Percentiles rank a stretch among this genome's conserved stretches.
Evolutionary conservation across 2,888 invertebrate species (phyloP).

Genomic region (Heliconius ethilla): DNA sequence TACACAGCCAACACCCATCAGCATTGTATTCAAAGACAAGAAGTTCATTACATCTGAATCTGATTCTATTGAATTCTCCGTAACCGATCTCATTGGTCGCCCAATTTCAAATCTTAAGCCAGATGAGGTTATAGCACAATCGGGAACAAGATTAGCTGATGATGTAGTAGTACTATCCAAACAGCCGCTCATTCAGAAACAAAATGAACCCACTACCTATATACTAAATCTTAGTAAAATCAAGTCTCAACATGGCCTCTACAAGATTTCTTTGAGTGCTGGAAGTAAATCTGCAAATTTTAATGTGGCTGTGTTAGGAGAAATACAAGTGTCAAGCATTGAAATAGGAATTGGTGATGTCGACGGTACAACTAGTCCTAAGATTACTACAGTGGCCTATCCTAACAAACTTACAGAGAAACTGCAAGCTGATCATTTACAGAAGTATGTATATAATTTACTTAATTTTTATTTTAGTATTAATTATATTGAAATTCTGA

Average conservation of each 20-base stretch:
- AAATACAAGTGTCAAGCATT: slow-evolving; percentile 87
- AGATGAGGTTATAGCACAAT: slow-evolving; percentile 87
- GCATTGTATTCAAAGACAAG: slow-evolving; percentile 89
- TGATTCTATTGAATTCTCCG: slow-evolving; percentile 86
- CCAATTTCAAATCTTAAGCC: slow-evolving; percentile 84
- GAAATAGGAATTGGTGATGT: slow-evolving; percentile 95
- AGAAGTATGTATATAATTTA: slow-evolving; percentile 82
- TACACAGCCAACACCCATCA: slow-evolving; percentile 88
- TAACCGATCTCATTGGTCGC: slow-evolving; percentile 89
- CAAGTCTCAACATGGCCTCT: slow-evolving; percentile 92
- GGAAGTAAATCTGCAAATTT: slow-evolving; percentile 83
- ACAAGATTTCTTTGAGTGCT: slow-evolving; percentile 89
- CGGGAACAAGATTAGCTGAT: slow-evolving; percentile 87
- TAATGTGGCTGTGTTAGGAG: slow-evolving; percentile 87
- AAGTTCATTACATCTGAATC: slow-evolving; percentile 89
- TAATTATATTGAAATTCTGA: neutral
- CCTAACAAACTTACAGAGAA: slow-evolving; percentile 86
- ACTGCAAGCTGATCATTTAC: slow-evolving; percentile 93
- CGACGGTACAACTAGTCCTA: slow-evolving; percentile 92
- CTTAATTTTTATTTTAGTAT: neutral
- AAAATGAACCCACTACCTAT: slow-evolving; percentile 85
- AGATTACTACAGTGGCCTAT: slow-evolving; percentile 86
- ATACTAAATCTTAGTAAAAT: slow-evolving; percentile 88
- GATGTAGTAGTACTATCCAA: slow-evolving; percentile 89
- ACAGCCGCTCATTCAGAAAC: slow-evolving; percentile 79